Base-by-base conservation (phyloP, 2,113 vertebrate genomes). In the Zosterops japonicus region DNA sequence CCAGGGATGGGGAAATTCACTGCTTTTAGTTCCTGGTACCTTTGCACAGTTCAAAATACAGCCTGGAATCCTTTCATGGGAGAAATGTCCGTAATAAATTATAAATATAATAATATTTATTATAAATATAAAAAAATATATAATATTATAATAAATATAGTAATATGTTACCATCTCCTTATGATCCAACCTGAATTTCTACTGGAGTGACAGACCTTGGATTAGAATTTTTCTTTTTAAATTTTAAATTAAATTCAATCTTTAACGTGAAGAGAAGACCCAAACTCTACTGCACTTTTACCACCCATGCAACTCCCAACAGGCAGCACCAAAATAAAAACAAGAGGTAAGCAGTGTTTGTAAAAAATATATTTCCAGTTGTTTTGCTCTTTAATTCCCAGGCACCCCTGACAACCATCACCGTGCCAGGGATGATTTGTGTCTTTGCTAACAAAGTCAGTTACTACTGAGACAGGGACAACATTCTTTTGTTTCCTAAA, bases 341-440 rank as follows among this genome's bases (percentile, higher is more conserved):
- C 80, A 78, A 79, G 74, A 67, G 29, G 5, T 9, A 50, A 67
- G 55, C 1, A 46, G 44, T 41, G 31, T 90, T 95, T 89, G 83
- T 94, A 96, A 97, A 96, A 97, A 95, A 96, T 95, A 71, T 95
- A 96, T 96, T 96, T 96, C 83, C 50, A 71, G 41, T 87, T 59
- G 55, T 85, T 96, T 63, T 57, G 35, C 36, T 93, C 28, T 90
- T 57, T 39, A 59, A 86, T 59, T 83, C 67, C 74, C 83, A 74
- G 52, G 52, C 8, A 25, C 35, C 67, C 60, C 77, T 78, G 68
- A 77, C 68, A 80, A 52, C 86, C 52, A 86, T 8, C 71, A 60
- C 57, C 68, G 23, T 12, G 53, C 33, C 44, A 70, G 25, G 39
- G 35, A 39, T 5, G 18, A 86, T 53, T 63, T 44, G 28, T 28